Percentiles rank a stretch among this genome's conserved stretches.
Evolutionary conservation across 2,113 vertebrate genomes (phyloP).

Genomic region (Columba janthina): DNA sequence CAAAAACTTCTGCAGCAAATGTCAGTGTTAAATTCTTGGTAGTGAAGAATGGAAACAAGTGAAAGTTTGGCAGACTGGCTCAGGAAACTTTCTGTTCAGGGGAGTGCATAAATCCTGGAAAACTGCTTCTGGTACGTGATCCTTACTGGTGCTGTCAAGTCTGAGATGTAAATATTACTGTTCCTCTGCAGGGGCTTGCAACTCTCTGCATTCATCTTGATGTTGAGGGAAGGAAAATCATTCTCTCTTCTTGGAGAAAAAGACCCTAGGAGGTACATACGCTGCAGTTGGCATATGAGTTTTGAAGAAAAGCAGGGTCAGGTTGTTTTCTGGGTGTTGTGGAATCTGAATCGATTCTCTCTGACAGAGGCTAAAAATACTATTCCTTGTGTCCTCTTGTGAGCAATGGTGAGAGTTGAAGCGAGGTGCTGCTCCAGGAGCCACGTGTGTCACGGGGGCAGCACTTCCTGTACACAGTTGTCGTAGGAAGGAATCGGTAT

Average conservation of each 20-base stretch:
- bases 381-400: neutral
- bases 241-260: neutral
- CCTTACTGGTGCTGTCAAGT: neutral
- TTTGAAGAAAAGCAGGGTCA: neutral
- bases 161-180: conserved; percentile 6
- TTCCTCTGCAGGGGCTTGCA: neutral
- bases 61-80: neutral
- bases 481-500: neutral
- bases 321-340: neutral
- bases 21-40: neutral
- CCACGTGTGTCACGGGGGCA: neutral
- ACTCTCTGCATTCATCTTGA: neutral
- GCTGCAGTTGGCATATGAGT: neutral
- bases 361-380: neutral
- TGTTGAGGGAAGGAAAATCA: neutral
- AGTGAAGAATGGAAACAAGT: neutral
- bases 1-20: neutral
- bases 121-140: neutral
- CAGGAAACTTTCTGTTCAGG: neutral
- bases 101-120: conserved; percentile 31
- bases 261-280: neutral
- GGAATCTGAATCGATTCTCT: neutral
- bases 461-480: neutral
- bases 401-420: neutral
- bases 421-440: neutral